Evolutionary conservation across 2,113 vertebrate species (phyloP), one percentile per base, ranked within the genome.

Genomic region (Andinoacara biseriatus): DNA sequence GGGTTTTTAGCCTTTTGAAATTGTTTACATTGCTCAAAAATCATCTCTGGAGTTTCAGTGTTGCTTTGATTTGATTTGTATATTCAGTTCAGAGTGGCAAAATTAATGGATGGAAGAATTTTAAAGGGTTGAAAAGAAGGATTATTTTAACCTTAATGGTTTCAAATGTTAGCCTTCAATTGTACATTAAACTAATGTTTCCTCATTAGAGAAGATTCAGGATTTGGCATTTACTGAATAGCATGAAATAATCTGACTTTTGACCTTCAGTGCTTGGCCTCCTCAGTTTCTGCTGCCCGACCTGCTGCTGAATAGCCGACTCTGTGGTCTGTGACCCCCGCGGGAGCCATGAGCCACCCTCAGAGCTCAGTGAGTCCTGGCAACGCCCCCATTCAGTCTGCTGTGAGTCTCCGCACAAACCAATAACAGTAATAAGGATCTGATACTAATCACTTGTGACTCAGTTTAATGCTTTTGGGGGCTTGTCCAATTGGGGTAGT

Each of bases 331-430:
- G 7, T 78, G 76, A 86, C 77, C 80, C 11, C 33, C 31, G 78
- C 76, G 22, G 58, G 74, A 84, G 67, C 63, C 43, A 90, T 90
- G 88, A 91, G 72, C 26, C 78, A 58, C 10, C 61, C 80, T 15
- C 84, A 76, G 31, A 63, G 58, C 81, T 63, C 67, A 14, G 8
- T 15, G 10, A 59, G 22, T 58, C 29, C 63, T 7, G 46, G 57
- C 6, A 72, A 74, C 7, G 24, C 15, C 18, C 5, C 57, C 26
- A 1, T 35, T 10, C 60, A n/a, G 38, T 67, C 67, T 40, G 60
- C 82, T 18, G 91, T 90, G 80, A 92, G 89, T 91, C 49, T 76
- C 38, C 43, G 52, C 43, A 69, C 26, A 33, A 10, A 43, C 54
- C 1, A 15, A 58, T 58, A 10, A 69, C 3, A 46, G 7, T 49